A percentile compares a stretch with the other conserved stretches of the same genome.
Conservation (phyloP, 2,797 vertebrate genomes). For the Anguilla pacifica region DNA sequence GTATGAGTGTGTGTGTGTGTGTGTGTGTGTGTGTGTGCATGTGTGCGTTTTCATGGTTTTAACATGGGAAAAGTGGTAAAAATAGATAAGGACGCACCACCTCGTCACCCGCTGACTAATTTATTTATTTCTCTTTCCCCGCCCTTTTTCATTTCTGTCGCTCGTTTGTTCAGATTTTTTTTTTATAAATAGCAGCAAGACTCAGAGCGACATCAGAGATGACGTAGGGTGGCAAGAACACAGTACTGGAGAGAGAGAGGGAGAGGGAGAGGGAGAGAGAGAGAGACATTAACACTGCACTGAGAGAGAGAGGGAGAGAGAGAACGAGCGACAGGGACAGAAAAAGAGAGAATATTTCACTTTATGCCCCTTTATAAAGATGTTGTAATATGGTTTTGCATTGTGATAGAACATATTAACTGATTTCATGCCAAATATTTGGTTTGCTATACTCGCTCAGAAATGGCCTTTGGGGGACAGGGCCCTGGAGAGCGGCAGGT, state of each 20-base stretch:
- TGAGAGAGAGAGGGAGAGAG: constrained; percentile 8
- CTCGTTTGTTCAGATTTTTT: constrained; percentile 60
- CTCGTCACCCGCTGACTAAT: constrained; percentile 35
- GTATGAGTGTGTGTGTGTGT: constrained; percentile 37
- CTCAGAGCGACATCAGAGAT: constrained; percentile 64
- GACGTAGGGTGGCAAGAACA: constrained; percentile 69
- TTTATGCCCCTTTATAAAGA: too few relatives aligned
- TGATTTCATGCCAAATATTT: background rate
- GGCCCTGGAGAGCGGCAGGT: too few relatives aligned
- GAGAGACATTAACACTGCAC: background rate
- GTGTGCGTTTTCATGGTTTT: constrained; percentile 24
- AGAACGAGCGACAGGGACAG: background rate
- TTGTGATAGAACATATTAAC: background rate
- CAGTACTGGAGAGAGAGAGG: constrained; percentile 27
- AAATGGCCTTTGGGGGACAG: background rate
- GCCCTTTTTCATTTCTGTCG: constrained; percentile 51
- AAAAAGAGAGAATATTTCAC: too few relatives aligned
- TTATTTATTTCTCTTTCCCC: constrained; percentile 33
- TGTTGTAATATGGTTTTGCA: too few relatives aligned
- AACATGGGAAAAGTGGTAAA: constrained; percentile 1
- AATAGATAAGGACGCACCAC: constrained; percentile 33
- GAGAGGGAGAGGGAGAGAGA: constrained; percentile 36
- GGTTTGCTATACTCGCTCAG: background rate
- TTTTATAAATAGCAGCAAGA: constrained; percentile 74
- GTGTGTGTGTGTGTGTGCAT: background rate